Percentiles rank a stretch among this genome's conserved stretches.
phyloP scores from a whole-genome alignment of 2,113 vertebrate genomes.

The Callipepla californica region DNA sequence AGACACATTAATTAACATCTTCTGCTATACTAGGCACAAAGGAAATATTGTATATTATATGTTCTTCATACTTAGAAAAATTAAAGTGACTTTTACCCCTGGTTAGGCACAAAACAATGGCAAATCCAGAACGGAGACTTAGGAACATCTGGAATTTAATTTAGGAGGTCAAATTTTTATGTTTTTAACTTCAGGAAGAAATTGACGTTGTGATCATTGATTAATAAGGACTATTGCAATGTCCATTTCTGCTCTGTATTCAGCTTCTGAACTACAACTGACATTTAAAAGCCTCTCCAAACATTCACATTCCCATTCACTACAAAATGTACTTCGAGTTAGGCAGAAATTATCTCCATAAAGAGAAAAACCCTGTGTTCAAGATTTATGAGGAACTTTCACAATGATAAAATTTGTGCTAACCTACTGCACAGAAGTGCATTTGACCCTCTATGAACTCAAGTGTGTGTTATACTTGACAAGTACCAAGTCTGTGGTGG shows the following conservation, averaged over 20 bases:
- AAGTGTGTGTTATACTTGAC: not conserved
- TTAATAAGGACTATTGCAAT: not conserved
- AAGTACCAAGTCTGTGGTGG: not conserved
- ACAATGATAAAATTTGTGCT: not conserved
- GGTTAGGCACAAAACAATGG: not conserved
- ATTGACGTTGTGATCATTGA: not conserved
- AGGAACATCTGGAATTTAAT: not conserved
- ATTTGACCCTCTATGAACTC: not conserved
- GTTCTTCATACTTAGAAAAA: not conserved
- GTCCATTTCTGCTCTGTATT: not conserved
- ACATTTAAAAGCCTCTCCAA: not conserved
- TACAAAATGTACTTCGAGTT: not conserved
- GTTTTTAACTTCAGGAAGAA: not conserved
- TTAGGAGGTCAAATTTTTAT: not conserved
- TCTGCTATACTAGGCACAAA: not conserved
- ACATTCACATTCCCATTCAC: not conserved
- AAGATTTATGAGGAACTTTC: slow-evolving; percentile 7
- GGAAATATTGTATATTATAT: not conserved
- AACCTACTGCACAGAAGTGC: not conserved
- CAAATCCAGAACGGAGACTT: not conserved
- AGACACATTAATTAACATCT: not conserved
- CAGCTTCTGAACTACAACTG: not conserved
- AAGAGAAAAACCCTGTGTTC: not conserved
- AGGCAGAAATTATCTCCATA: not conserved
- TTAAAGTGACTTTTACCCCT: not conserved